Evolutionary conservation across 2,113 vertebrate species (phyloP), one percentile per base, ranked within the genome.

Genomic region (Ahaetulla prasina): DNA sequence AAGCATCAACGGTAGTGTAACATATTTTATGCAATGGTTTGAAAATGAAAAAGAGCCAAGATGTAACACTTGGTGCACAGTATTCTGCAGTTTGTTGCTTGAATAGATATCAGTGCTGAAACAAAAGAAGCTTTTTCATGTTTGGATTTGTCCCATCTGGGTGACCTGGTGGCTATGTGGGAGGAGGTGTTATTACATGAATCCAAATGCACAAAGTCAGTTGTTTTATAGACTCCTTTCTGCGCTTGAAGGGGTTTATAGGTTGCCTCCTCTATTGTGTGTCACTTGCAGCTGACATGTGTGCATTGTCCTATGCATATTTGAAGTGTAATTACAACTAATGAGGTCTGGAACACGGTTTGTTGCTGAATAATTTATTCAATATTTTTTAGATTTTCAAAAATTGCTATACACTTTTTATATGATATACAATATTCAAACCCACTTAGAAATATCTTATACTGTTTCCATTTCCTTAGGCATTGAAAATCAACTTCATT

Each of bases 161-260:
- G 98, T 99, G 98, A 98, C 99, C 98, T 98, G 98, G 98, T 99
- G 98, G 98, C 98, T 98, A 98, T 98, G 98, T 98, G 98, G 97
- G 97, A 98, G 98, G 98, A 97, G 98, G 98, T 97, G 97, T 98
- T 98, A 97, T 96, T 96, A 96, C 98, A 98, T 97, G 98, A 98
- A 98, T 99, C 98, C 98, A 97, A 98, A 98, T 98, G 98, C 96
- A 97, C 97, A 95, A 87, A 96, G 98, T 97, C 98, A 97, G 98
- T 99, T 98, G 98, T 98, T 99, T 99, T 98, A 99, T 99, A 98
- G 98, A 99, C 99, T 99, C 98, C 96, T 95, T 90, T 96, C 97
- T 98, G 97, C 98, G 98, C 98, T 98, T 97, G 96, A 95, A 98
- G 98, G 98, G 99, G 99, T 99, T 99, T 98, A 98, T 99, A 98